A percentile compares a stretch with the other conserved stretches of the same genome.
phyloP scores from a whole-genome alignment of 92 coral and sea anemone species.

The Pocillopora grandis region DNA sequence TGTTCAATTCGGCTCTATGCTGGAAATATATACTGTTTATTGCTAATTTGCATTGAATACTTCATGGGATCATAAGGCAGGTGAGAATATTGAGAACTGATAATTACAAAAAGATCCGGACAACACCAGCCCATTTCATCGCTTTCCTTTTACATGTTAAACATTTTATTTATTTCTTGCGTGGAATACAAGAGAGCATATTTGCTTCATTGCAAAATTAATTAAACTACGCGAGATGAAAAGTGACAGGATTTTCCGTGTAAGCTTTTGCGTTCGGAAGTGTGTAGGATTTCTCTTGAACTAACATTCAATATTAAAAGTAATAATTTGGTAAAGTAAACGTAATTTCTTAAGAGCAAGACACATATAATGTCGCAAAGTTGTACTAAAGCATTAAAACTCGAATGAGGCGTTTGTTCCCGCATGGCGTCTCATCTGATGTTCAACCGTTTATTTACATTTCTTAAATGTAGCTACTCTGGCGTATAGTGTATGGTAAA shows the following conservation, averaged over 20 bases:
- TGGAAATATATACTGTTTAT: conserved; percentile 31
- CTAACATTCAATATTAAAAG: conserved; percentile 10
- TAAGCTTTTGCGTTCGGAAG: conserved; percentile 35
- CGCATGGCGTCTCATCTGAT: background rate
- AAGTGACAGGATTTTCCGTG: conserved; percentile 51
- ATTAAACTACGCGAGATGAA: conserved; percentile 31
- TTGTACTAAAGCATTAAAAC: background rate
- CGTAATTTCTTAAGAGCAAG: conserved; percentile 10
- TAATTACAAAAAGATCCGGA: conserved; percentile 42
- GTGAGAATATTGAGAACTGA: conserved; percentile 34
- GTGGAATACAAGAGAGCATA: conserved; percentile 26
- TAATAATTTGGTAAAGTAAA: conserved; percentile 2
- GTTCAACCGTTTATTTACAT: conserved; percentile 13
- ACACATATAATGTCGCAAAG: background rate
- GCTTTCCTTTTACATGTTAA: conserved; percentile 41
- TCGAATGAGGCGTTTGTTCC: background rate
- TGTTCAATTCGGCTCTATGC: conserved; percentile 4
- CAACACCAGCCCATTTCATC: conserved; percentile 35
- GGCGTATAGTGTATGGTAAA: conserved; percentile 29
- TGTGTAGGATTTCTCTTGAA: conserved; percentile 19
- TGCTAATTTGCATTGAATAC: conserved; percentile 46
- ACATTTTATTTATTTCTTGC: conserved; percentile 43
- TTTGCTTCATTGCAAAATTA: conserved; percentile 40
- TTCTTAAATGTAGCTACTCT: conserved; percentile 15
- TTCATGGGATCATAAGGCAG: conserved; percentile 27